Conservation (phyloP, 2,888 invertebrate species). For the Drosophila nigricruria region DNA sequence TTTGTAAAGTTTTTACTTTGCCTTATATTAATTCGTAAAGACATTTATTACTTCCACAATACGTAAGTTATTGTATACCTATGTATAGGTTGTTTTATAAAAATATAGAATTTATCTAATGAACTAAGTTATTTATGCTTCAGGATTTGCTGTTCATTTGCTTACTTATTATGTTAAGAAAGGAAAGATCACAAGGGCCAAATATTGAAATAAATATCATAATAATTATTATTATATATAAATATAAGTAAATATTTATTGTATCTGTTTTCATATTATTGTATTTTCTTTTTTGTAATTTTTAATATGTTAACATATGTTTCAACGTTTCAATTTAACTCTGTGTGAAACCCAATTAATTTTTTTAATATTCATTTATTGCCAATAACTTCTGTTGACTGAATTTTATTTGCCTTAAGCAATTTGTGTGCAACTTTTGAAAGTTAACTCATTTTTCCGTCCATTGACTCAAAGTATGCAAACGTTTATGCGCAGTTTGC, state of each 20-base stretch:
- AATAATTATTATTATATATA: too few relatives aligned
- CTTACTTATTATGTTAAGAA: too few relatives aligned
- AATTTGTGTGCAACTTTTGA: conserved; percentile 37
- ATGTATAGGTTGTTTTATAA: too few relatives aligned
- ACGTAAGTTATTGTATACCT: too few relatives aligned
- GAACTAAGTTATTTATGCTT: too few relatives aligned
- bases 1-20: neutral
- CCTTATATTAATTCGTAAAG: neutral
- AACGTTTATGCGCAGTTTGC: conserved; percentile 37
- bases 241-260: too few relatives aligned
- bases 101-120: too few relatives aligned
- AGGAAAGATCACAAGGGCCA: too few relatives aligned
- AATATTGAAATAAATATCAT: too few relatives aligned
- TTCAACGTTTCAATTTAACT: neutral
- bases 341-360: neutral
- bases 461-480: conserved; percentile 47
- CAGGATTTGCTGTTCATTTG: too few relatives aligned
- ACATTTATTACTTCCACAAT: too few relatives aligned
- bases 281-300: neutral
- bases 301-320: neutral
- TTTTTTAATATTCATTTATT: neutral
- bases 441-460: conserved; percentile 44
- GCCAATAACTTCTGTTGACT: neutral
- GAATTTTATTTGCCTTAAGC: neutral
- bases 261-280: too few relatives aligned